Base-by-base conservation (phyloP, 2,888 invertebrate species). In the Pandemis cinnamomeana region DNA sequence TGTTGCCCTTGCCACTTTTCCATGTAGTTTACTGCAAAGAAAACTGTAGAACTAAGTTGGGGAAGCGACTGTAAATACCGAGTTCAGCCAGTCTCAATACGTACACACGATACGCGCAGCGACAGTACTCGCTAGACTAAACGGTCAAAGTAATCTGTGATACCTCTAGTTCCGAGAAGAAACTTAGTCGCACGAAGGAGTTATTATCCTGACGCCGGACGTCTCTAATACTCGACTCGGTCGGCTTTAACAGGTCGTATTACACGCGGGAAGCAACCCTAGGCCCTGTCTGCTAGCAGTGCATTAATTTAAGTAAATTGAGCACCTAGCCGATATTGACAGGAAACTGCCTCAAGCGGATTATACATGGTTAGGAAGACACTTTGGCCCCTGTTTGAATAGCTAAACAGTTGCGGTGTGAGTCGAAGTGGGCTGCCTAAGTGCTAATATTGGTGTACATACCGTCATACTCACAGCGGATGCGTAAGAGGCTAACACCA, bases 341-440 rank as follows among this genome's bases (percentile, higher is more conserved):
- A 51, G 58, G 58, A 42, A 71, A 71, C 58, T 66, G 41, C 27
- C 41, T 61, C 41, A 42, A 71, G 67, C 20, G 60, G 51, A 71
- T 71, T 71, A 48, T 27, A 58, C 64, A 64, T 64, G 58, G 71
- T 64, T 64, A 48, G 41, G 60, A n/a, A 66, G 46, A 67, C 46
- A 64, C 46, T 64, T 46, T 46, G 63, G 60, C 11, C 27, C 8
- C 36, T 67, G 66, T 71, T 61, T 48, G 71, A 67, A 61, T 71
- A 71, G 51, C 66, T 64, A 61, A 71, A 48, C n/a, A n/a, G 67
- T 71, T 71, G 60, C 71, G 67, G 51, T 7, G 58, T 67, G 66
- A 46, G 66, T 48, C 48, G 55, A 60, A 66, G 48, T 66, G 58
- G 63, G 44, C 41, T 36, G 58, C 15, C 11, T 55, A 36, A 71